A percentile compares a stretch with the other conserved stretches of the same genome.
These are phyloP conservation scores for Acanthopagrus latus DNA, from an alignment of 2,797 vertebrate genomes.

Conservation along the genomic window DNA sequence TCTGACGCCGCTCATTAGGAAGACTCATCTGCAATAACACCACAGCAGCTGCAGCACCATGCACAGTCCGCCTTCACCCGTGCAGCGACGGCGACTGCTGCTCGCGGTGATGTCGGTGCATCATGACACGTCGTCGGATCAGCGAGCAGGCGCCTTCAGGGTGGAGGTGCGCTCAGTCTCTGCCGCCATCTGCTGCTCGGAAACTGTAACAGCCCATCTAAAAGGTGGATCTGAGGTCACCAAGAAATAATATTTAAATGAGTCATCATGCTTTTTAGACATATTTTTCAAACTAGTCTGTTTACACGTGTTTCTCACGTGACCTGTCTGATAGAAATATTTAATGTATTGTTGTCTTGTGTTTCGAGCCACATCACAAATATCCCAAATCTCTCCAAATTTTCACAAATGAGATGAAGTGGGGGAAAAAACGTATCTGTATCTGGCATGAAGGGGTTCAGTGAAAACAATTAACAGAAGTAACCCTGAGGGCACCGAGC, in stretches of 20 bases:
- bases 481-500: too few relatives aligned
- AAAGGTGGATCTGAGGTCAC: not conserved
- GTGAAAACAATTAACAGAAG: too few relatives aligned
- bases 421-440: too few relatives aligned
- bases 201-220: not conserved
- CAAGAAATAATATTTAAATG: not conserved
- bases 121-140: constrained; percentile 17
- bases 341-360: too few relatives aligned
- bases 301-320: too few relatives aligned
- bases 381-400: too few relatives aligned
- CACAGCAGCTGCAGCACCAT: constrained; percentile 29
- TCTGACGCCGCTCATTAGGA: constrained; percentile 34
- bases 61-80: constrained; percentile 40
- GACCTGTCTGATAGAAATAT: too few relatives aligned
- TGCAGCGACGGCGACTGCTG: constrained; percentile 3
- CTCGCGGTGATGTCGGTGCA: constrained; percentile 19
- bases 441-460: too few relatives aligned
- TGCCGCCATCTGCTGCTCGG: constrained; percentile 80
- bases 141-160: not conserved
- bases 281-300: not conserved
- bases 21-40: constrained; percentile 22
- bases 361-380: too few relatives aligned
- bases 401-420: too few relatives aligned
- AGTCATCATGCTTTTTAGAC: not conserved
- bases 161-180: constrained; percentile 26